Evolutionary conservation across 2,797 vertebrate species (phyloP).

Genomic region (Anas flavirostris): DNA sequence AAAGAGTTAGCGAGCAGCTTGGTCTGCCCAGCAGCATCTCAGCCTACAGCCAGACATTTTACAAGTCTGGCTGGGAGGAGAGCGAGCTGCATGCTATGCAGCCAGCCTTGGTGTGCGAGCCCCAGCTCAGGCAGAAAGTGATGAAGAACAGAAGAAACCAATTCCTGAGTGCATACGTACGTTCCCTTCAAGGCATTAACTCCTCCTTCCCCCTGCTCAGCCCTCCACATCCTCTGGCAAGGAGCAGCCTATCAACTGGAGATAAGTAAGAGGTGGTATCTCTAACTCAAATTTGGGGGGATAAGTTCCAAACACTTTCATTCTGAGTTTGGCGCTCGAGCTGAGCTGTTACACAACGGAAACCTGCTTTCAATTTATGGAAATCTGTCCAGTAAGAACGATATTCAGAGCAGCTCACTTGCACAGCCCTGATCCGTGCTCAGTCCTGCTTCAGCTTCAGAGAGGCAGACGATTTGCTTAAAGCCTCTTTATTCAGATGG

Average conservation of each 20-base stretch:
- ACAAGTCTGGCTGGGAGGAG: not conserved
- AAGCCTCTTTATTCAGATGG: not conserved
- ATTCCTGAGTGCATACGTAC: not conserved
- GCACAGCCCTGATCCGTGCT: not conserved
- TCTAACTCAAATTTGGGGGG: not conserved
- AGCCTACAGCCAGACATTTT: not conserved
- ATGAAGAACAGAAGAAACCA: slow-evolving; percentile 14
- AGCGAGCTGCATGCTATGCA: not conserved
- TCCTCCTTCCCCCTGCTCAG: not conserved
- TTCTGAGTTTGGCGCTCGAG: not conserved
- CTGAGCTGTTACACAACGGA: not conserved
- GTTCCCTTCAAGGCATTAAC: not conserved
- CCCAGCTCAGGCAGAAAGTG: not conserved
- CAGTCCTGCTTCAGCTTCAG: slow-evolving; percentile 12
- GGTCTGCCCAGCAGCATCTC: not conserved
- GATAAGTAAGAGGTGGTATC: slow-evolving; percentile 3
- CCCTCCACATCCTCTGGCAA: not conserved
- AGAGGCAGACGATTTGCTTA: not conserved
- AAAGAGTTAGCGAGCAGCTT: not conserved
- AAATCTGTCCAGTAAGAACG: not conserved
- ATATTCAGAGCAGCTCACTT: slow-evolving; percentile 3
- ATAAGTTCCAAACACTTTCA: slow-evolving; percentile 19
- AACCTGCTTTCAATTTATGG: slow-evolving; percentile 62
- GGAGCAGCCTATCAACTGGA: not conserved
- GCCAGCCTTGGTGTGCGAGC: fast-evolving